phyloP scores from a whole-genome alignment of 2,888 invertebrate species.

The Hyles lineata region DNA sequence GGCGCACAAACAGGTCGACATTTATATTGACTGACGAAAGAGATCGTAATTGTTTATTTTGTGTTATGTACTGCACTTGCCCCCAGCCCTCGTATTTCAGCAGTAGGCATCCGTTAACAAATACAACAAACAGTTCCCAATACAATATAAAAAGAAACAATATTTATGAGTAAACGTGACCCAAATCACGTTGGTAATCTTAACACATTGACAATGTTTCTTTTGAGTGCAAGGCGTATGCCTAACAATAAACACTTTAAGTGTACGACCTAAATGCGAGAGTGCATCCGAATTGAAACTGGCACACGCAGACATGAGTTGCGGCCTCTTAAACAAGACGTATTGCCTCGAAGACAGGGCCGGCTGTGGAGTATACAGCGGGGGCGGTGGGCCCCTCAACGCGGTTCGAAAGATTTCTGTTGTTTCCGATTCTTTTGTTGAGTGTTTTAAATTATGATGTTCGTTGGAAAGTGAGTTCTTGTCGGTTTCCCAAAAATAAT shows the following conservation, averaged over 20 bases:
- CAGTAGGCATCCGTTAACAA: too few relatives aligned
- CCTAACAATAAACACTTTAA: slow-evolving; percentile 60
- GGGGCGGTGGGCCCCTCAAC: not conserved
- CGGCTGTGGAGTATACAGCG: not conserved
- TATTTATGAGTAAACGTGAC: slow-evolving; percentile 11
- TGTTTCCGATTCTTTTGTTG: too few relatives aligned
- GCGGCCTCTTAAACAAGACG: slow-evolving; percentile 62
- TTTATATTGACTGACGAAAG: too few relatives aligned
- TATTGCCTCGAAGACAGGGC: slow-evolving; percentile 42
- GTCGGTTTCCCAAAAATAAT: too few relatives aligned
- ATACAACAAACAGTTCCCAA: not conserved
- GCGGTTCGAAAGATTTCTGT: not conserved
- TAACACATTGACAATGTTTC: slow-evolving; percentile 18
- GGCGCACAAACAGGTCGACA: too few relatives aligned
- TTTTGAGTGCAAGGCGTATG: slow-evolving; percentile 10
- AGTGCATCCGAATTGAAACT: slow-evolving; percentile 54
- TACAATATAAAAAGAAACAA: slow-evolving; percentile 1
- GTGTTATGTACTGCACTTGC: too few relatives aligned
- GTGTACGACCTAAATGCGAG: slow-evolving; percentile 69
- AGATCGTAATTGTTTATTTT: too few relatives aligned
- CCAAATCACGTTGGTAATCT: not conserved
- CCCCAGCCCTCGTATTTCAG: too few relatives aligned
- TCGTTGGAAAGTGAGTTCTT: too few relatives aligned
- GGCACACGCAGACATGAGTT: slow-evolving; percentile 56
- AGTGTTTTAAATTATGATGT: too few relatives aligned